These are phyloP conservation scores for Piscicola geometra DNA, from an alignment of 2,888 invertebrate species.

Conservation along the genomic window DNA sequence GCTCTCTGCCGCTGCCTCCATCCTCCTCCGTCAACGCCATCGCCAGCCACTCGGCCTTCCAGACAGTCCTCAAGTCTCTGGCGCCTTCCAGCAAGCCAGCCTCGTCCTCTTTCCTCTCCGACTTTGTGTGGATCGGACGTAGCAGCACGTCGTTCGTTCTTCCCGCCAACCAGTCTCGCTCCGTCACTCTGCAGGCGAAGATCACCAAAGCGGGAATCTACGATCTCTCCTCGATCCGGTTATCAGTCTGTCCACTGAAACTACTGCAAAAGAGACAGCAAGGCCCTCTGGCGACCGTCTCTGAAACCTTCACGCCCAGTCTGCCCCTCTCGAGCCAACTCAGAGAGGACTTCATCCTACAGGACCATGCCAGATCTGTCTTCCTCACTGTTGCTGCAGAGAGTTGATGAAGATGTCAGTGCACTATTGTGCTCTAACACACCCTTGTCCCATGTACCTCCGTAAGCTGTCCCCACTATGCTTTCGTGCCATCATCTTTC, in stretches of 20 bases:
- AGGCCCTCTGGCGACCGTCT: background rate
- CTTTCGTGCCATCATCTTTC: no score
- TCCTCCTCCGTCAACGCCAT: no score
- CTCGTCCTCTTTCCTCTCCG: background rate
- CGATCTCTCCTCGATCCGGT: conserved; percentile 4
- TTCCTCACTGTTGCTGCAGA: background rate
- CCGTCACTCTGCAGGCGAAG: conserved; percentile 11
- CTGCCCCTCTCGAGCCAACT: background rate
- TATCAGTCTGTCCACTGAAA: background rate
- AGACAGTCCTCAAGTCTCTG: background rate
- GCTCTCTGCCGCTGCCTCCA: no score
- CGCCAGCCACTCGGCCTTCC: background rate
- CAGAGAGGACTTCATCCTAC: background rate
- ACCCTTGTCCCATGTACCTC: no score
- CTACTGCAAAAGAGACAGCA: background rate
- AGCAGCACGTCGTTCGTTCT: background rate
- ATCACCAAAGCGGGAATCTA: conserved; percentile 21
- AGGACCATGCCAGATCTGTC: conserved; percentile 3
- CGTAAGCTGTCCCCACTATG: no score
- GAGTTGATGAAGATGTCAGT: no score
- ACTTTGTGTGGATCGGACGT: conserved; percentile 19
- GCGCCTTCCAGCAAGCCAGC: background rate
- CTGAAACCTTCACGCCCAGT: background rate
- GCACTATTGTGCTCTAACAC: no score
- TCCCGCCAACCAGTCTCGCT: background rate